Percentiles rank a stretch among this genome's conserved stretches.
These are phyloP conservation scores for Pinctada fucata DNA, from an alignment of 2,888 invertebrate species.

Conservation along the genomic window DNA sequence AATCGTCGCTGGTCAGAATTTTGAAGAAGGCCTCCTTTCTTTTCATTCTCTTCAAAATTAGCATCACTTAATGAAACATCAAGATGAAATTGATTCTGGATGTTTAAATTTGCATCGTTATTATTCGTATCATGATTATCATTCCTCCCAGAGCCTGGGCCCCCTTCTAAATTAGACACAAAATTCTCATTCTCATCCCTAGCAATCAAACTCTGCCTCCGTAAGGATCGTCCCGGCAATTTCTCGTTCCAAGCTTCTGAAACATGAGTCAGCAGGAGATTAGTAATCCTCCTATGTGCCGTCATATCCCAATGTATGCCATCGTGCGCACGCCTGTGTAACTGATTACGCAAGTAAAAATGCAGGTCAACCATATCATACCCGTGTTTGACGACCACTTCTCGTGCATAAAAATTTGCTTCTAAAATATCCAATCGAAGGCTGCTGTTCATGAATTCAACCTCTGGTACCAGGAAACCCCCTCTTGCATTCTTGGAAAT, in stretches of 20 bases:
- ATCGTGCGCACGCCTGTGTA: constrained; percentile 77
- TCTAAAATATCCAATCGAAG: constrained; percentile 79
- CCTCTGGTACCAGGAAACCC: constrained; percentile 78
- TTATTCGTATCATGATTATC: too few relatives aligned
- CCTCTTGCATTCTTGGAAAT: constrained; percentile 76
- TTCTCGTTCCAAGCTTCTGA: constrained; percentile 66
- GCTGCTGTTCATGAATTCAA: constrained; percentile 76
- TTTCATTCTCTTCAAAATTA: too few relatives aligned
- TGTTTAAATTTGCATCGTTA: too few relatives aligned
- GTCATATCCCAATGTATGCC: constrained; percentile 79
- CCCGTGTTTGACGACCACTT: constrained; percentile 59
- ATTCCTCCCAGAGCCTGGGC: too few relatives aligned
- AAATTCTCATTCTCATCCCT: too few relatives aligned
- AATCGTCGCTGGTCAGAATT: too few relatives aligned
- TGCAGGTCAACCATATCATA: constrained; percentile 79
- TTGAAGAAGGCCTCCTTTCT: too few relatives aligned
- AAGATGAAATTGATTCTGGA: too few relatives aligned
- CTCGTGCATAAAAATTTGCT: constrained; percentile 78
- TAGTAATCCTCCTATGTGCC: constrained; percentile 78
- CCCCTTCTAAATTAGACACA: too few relatives aligned
- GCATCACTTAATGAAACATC: too few relatives aligned
- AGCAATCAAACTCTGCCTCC: too few relatives aligned
- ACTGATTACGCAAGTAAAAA: constrained; percentile 77
- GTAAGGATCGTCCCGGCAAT: constrained; percentile 17
- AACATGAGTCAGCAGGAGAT: constrained; percentile 78